A percentile compares a stretch with the other conserved stretches of the same genome.
Evolutionary conservation across 2,113 vertebrate species (phyloP).

Genomic region (Myrmecobius fasciatus): DNA sequence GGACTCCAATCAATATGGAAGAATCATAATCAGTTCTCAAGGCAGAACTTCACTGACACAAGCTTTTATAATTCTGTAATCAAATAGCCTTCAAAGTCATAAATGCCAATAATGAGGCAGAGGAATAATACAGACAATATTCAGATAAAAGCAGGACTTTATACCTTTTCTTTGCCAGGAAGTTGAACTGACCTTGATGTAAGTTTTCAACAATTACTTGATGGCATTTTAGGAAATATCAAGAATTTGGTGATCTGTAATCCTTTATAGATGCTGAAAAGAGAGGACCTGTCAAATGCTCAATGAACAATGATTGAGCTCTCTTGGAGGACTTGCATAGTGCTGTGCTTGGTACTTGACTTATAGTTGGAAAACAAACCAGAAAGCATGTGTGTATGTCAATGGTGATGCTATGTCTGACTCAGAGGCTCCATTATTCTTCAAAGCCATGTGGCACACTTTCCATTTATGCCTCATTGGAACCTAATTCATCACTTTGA

Average conservation of each 20-base stretch:
- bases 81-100: slow-evolving; percentile 38
- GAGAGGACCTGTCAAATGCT: not conserved
- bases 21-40: slow-evolving; percentile 41
- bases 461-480: slow-evolving; percentile 41
- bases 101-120: not conserved
- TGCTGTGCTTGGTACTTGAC: not conserved
- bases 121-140: not conserved
- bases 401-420: slow-evolving; percentile 23
- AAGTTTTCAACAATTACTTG: slow-evolving; percentile 21
- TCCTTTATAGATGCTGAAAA: slow-evolving; percentile 9
- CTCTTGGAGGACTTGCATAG: not conserved
- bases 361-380: not conserved
- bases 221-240: not conserved
- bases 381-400: slow-evolving; percentile 14
- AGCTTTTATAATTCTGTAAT: slow-evolving; percentile 21
- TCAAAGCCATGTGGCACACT: slow-evolving; percentile 39
- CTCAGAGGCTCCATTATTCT: slow-evolving; percentile 27
- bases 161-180: slow-evolving; percentile 21
- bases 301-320: slow-evolving; percentile 28
- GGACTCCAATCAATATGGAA: slow-evolving; percentile 17
- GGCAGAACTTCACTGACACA: slow-evolving; percentile 20
- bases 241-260: not conserved
- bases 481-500: slow-evolving; percentile 8
- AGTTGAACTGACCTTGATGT: not conserved
- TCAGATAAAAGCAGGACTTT: slow-evolving; percentile 20